Conservation (phyloP, 2,888 invertebrate species). For the Lamellibrachia satsuma region DNA sequence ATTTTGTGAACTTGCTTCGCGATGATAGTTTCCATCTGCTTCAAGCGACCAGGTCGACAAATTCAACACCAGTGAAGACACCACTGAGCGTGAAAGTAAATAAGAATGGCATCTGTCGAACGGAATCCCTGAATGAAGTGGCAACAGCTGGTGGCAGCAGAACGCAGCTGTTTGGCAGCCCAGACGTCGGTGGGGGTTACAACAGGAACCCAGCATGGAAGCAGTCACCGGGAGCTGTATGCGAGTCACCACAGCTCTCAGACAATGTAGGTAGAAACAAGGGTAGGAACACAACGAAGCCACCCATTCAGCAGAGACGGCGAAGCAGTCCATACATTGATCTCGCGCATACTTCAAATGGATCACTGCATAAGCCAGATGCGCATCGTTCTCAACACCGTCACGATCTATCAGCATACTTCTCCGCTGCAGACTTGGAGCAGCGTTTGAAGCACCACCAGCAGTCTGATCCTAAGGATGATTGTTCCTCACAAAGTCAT, state of each 20-base stretch:
- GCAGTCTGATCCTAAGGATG: constrained; percentile 7
- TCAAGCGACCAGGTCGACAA: constrained; percentile 50
- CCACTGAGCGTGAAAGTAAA: constrained; percentile 46
- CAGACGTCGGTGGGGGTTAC: not conserved
- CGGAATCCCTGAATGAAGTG: not conserved
- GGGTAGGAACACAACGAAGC: not conserved
- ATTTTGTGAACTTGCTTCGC: constrained; percentile 55
- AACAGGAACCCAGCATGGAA: not conserved
- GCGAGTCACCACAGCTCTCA: not conserved
- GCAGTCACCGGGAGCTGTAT: not conserved
- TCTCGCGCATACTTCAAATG: not conserved
- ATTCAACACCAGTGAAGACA: constrained; percentile 56
- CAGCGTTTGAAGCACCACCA: constrained; percentile 41
- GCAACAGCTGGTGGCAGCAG: not conserved
- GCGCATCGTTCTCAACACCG: constrained; percentile 44
- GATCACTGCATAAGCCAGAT: constrained; percentile 23
- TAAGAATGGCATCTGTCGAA: not conserved
- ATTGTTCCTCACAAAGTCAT: constrained; percentile 18
- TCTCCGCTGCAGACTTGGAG: constrained; percentile 46
- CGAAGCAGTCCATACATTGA: not conserved
- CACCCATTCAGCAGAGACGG: not conserved
- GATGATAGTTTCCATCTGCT: constrained; percentile 54
- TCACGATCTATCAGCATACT: constrained; percentile 53
- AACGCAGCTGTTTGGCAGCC: not conserved
- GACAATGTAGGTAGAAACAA: constrained; percentile 1